phyloP scores from a whole-genome alignment of 2,888 invertebrate species.

The Sesamia inferens region DNA sequence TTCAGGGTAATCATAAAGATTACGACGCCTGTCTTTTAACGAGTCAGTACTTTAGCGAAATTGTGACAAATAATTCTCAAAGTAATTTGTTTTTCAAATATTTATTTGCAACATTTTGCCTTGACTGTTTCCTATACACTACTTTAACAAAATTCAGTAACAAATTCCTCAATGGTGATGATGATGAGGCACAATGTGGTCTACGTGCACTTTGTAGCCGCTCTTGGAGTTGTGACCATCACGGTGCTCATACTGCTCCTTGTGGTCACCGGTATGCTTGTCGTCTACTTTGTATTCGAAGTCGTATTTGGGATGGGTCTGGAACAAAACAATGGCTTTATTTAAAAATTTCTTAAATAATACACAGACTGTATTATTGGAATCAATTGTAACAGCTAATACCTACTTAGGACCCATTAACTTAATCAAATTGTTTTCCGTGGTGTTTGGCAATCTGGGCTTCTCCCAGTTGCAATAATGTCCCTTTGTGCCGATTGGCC shows the following conservation, averaged over 20 bases:
- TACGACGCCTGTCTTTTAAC: neutral
- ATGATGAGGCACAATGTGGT: constrained; percentile 65
- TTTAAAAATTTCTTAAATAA: neutral
- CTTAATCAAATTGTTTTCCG: no score
- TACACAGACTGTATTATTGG: no score
- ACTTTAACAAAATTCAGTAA: constrained; percentile 19
- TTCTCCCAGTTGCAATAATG: no score
- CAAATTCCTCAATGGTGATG: constrained; percentile 47
- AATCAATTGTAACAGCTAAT: no score
- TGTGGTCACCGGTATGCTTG: constrained; percentile 89
- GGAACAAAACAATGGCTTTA: neutral
- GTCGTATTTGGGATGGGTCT: constrained; percentile 79
- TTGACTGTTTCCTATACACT: constrained; percentile 21
- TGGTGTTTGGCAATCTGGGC: no score
- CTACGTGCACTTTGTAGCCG: constrained; percentile 87
- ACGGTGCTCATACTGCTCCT: constrained; percentile 84
- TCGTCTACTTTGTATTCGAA: constrained; percentile 81
- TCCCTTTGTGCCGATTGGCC: no score
- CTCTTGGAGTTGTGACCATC: constrained; percentile 90
- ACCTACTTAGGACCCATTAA: no score
- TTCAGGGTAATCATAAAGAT: neutral
- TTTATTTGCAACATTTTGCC: constrained; percentile 23
- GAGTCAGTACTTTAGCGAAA: no score
- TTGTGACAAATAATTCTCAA: neutral
- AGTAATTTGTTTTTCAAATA: neutral